These are phyloP conservation scores for Micromesistius poutassou DNA, from an alignment of 2,797 vertebrate genomes.

Conservation along the genomic window DNA sequence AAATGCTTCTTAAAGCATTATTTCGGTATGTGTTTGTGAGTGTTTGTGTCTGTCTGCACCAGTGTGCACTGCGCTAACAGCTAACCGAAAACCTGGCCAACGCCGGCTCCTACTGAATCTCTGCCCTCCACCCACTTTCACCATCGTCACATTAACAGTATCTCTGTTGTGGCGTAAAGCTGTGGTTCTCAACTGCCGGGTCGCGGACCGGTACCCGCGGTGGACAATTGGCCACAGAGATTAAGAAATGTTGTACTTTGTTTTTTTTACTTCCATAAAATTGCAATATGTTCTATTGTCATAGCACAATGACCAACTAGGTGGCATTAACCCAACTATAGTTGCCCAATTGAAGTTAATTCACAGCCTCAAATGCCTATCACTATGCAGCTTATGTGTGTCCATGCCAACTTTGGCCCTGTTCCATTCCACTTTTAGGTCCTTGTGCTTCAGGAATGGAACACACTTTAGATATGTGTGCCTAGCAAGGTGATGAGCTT, in stretches of 20 bases:
- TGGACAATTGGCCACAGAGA: no score
- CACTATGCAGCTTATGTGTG: background rate
- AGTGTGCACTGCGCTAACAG: background rate
- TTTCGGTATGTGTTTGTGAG: background rate
- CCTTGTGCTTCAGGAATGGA: slow-evolving; percentile 22
- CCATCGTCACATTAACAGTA: background rate
- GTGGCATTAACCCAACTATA: no score
- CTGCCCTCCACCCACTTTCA: background rate
- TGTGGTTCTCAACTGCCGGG: background rate
- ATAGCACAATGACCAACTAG: no score
- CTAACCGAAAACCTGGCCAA: background rate
- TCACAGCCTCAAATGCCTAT: background rate
- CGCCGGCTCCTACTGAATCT: background rate
- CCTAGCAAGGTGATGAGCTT: slow-evolving; percentile 12
- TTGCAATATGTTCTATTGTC: no score
- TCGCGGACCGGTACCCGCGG: no score
- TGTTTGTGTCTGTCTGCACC: background rate
- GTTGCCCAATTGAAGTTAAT: background rate
- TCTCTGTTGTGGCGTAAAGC: background rate
- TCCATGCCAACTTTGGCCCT: slow-evolving; percentile 23
- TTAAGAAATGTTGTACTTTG: no score
- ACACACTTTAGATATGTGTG: slow-evolving; percentile 17
- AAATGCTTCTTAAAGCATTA: slow-evolving; percentile 5
- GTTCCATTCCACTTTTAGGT: slow-evolving; percentile 16
- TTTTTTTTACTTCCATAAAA: no score